Evolutionary conservation across 2,888 invertebrate genomes (phyloP), one percentile per base, ranked within the genome.

Genomic region (Platynereis dumerilii): DNA sequence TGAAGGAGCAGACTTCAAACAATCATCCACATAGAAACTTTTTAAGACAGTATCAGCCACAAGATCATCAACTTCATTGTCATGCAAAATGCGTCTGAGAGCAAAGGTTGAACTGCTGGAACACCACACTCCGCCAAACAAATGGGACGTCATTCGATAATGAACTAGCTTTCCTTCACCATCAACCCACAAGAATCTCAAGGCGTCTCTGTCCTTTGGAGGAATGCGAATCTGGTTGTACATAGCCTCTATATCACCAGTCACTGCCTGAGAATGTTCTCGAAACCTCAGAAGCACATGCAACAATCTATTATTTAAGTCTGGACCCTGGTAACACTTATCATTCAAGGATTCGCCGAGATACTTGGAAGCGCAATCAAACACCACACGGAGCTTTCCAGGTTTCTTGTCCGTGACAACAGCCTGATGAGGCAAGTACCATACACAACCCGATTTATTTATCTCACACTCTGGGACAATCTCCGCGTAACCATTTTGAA

Each of bases 11-110:
- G 15, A 52, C 20, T 5, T 57, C 52, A 70, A 42, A 2, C 70
- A 69, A 57, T 71, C 70, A 44, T 71, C 72, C 0, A 69, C 71
- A 55, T 71, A 68, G 28, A 69, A 65, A 20, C 65, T 58, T 15
- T 55, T 27, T n/a, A 48, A 29, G 0, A 71, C 48, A 44, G 69
- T 69, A 7, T 39, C 24, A 17, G 69, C 54, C 15, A 66, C 69
- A 39, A 68, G 60, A 17, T 26, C 22, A 3, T 65, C 60, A 45
- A 26, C 34, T n/a, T 58, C 29, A 26, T 57, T 28, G 15, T 44
- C 17, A 42, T 34, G 7, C 24, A 58, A 27, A 15, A 48, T n/a
- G 15, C 26, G 27, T 42, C 54, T 64, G 44, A 67, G 29, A n/a
- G 53, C 67, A 59, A 22, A 55, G 53, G 64, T 68, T 12, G 59